Base-by-base conservation (phyloP, 2,113 vertebrate species). In the Alligator sinensis region DNA sequence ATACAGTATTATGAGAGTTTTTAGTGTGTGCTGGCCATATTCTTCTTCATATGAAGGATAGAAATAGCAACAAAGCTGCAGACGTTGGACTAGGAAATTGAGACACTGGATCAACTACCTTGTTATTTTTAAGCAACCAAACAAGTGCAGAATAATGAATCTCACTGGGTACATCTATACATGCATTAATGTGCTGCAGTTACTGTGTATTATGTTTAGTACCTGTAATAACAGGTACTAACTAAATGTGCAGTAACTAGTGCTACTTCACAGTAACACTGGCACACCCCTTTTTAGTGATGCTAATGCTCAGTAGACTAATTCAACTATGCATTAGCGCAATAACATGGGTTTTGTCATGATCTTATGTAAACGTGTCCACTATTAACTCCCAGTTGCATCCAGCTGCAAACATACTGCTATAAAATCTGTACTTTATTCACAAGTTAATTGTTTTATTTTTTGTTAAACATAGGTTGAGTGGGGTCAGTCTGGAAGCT, bases 401-500 rank as follows among this genome's bases (percentile, higher is more conserved):
- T 81, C 60, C 81, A 82, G 25, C 61, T 64, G 27, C 54, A 59
- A 5, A 9, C 16, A 12, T 3, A 47, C 15, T 82, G 68, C 11
- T 27, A 3, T 57, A 30, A 80, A 57, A 68, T 27, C 72, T 30
- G 24, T 81, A 28, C 57, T 54, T 91, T 17, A 86, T 90, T 92
- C 84, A 8, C 24, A 84, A 11, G n/a, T 87, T 91, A 76, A 77
- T 22, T 8, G 1, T 86, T 92, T 64, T 2, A n/a, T 83, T 86
- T 47, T 80, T 27, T 93, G 57, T 82, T 90, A 24, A 22, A 5
- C 63, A 14, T 93, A 98, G 98, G 63, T 89, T 98, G 79, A 96
- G 93, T 89, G 92, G 95, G 0, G 98, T 98, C 63, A 88, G 66
- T 80, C 97, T 99, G 70, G 98, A 99, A 94, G 97, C 97, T 24